These are phyloP conservation scores for Lycaon pictus DNA, from an alignment of 2,113 vertebrate species.

Conservation along the genomic window DNA sequence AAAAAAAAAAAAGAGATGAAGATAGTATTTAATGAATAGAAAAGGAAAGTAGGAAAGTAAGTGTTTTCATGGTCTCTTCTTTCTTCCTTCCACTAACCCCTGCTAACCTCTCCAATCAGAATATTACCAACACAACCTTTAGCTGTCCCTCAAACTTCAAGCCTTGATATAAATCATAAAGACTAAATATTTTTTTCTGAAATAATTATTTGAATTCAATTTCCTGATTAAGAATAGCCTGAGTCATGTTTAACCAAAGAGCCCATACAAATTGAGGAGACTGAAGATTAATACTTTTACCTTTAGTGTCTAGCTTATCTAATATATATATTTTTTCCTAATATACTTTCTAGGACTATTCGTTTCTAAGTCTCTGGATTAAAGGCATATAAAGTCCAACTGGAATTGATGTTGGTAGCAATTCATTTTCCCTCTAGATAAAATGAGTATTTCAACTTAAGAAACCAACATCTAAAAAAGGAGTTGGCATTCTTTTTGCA, in stretches of 20 bases:
- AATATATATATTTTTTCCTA: neutral
- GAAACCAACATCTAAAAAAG: neutral
- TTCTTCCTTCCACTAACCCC: no score
- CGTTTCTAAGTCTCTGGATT: neutral
- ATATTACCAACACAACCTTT: neutral
- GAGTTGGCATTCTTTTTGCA: neutral
- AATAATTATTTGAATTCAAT: no score
- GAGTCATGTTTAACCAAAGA: neutral
- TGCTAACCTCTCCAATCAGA: neutral
- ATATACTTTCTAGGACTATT: neutral
- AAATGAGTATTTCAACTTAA: conserved; percentile 4
- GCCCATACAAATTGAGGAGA: neutral
- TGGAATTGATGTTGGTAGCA: neutral
- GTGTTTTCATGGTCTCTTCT: neutral
- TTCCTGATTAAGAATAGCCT: neutral
- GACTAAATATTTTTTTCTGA: neutral
- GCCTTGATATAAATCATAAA: neutral
- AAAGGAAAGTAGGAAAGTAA: neutral
- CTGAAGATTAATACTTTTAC: neutral
- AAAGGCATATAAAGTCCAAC: neutral
- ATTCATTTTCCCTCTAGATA: conserved; percentile 3
- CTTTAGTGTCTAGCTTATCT: neutral
- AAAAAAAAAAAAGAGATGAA: neutral
- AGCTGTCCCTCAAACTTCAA: neutral
- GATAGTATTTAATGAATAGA: neutral